Conservation (phyloP, 1,140 invertebrate genomes). For the Tyrophagus putrescentiae region DNA sequence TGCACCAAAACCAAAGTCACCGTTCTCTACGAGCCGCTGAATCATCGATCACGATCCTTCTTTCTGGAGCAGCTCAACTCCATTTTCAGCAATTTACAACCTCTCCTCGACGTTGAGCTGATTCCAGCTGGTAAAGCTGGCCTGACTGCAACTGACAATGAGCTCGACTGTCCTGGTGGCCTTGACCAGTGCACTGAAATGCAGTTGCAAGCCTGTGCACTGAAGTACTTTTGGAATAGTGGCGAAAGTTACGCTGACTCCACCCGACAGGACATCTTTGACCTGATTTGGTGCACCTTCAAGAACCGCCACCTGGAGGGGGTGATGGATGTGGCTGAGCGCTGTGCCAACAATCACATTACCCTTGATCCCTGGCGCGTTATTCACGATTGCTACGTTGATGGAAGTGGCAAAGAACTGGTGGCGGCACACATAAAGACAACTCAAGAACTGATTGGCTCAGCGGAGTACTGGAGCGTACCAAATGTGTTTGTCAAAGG, state of each 20-base stretch:
- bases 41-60: slow-evolving; percentile 9
- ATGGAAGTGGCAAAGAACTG: neutral
- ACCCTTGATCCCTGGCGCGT: neutral
- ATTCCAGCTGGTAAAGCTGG: slow-evolving; percentile 15
- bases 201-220: slow-evolving; percentile 19
- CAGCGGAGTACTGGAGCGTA: neutral
- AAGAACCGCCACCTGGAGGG: slow-evolving; percentile 9
- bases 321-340: neutral
- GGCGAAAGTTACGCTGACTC: slow-evolving; percentile 8
- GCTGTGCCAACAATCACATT: slow-evolving; percentile 7
- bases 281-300: slow-evolving; percentile 9
- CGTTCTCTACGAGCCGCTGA: slow-evolving; percentile 7
- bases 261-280: slow-evolving; percentile 19
- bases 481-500: slow-evolving; percentile 13
- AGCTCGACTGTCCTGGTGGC: neutral
- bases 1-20: slow-evolving; percentile 10
- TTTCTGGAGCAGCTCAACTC: slow-evolving; percentile 12
- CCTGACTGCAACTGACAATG: neutral
- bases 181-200: neutral
- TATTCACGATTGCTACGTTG: neutral
- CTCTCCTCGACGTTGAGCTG: slow-evolving; percentile 8
- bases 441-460: neutral
- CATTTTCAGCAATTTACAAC: neutral
- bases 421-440: neutral
- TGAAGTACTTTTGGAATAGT: slow-evolving; percentile 19